These are phyloP conservation scores for Acholoe squamosa DNA, from an alignment of 2,888 invertebrate genomes.

Conservation along the genomic window DNA sequence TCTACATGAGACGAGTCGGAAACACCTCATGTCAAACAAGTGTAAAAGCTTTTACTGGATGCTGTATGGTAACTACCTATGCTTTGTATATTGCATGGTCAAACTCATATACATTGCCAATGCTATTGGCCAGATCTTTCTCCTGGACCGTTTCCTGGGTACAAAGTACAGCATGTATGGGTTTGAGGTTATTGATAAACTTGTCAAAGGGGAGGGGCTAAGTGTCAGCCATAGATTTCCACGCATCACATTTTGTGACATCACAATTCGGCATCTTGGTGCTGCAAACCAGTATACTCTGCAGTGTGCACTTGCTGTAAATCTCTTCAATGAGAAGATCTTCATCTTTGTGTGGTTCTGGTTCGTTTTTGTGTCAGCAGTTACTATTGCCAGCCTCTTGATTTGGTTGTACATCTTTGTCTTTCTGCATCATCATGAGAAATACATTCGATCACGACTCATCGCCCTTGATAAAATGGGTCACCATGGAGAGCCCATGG, in stretches of 20 bases:
- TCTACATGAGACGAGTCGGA: conserved; percentile 81
- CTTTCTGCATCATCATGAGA: conserved; percentile 56
- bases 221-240: conserved; percentile 80
- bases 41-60: conserved; percentile 75
- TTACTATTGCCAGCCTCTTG: conserved; percentile 82
- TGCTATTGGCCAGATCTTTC: conserved; percentile 83
- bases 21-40: conserved; percentile 78
- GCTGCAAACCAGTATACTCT: conserved; percentile 83
- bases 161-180: conserved; percentile 82
- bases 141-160: conserved; percentile 84
- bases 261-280: conserved; percentile 82
- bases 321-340: conserved; percentile 78
- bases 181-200: conserved; percentile 83
- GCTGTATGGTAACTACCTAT: conserved; percentile 84
- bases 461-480: conserved; percentile 58
- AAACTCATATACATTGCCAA: conserved; percentile 84
- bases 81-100: conserved; percentile 82
- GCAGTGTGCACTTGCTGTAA: conserved; percentile 81
- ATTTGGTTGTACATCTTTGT: conserved; percentile 78
- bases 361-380: conserved; percentile 83
- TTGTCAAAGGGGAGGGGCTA: conserved; percentile 81
- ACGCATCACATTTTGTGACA: conserved; percentile 82
- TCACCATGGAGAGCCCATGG: conserved; percentile 6
- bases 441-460: conserved; percentile 46
- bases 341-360: conserved; percentile 85